Base-by-base conservation (phyloP, 2,113 vertebrate species). In the Colinus virginianus region DNA sequence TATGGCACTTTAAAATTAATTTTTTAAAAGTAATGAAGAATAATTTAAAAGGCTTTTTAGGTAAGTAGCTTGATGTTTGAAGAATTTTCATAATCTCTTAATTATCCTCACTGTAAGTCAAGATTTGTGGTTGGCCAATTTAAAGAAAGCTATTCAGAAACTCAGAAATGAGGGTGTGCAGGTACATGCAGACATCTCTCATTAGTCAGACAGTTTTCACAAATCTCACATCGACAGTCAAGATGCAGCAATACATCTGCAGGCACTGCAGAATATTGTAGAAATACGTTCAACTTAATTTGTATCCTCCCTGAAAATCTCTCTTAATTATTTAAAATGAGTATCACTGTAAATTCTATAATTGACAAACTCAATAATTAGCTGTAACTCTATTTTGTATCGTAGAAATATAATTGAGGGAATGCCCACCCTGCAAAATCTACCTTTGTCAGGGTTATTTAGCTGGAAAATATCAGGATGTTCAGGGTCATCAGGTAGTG, bases 401-500 rank as follows among this genome's bases (percentile, higher is more conserved):
- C 45, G 67, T 21, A 77, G 62, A 83, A 88, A 78, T 26, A 38
- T 4, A 86, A 71, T 8, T 28, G 61, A 90, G 61, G 61, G 20
- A 69, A 46, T 15, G 28, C 17, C 58, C 40, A 78, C 64, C 45
- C 13, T 84, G 62, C 40, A 90, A 45, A 34, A 90, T 43, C 72
- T 94, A 99, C 99, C 99, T 99, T 98, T 99, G 91, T 99, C 99
- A 40, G 99, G 98, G 93, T 99, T 98, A 79, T 98, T 99, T 59
- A 99, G 98, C 95, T 99, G 99, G 97, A 99, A 99, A 97, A 99
- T 98, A 91, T 99, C 98, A 7, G 99, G 99, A 94, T 99, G 98
- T 87, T 99, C 98, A 0, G 98, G 99, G 88, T 99, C 98, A 0
- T 99, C 99, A 7, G 99, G 99, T 83, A 99, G 97, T 53, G 98